Evolutionary conservation across 2,113 vertebrate genomes (phyloP), one percentile per base, ranked within the genome.

Genomic region (Melospiza georgiana): DNA sequence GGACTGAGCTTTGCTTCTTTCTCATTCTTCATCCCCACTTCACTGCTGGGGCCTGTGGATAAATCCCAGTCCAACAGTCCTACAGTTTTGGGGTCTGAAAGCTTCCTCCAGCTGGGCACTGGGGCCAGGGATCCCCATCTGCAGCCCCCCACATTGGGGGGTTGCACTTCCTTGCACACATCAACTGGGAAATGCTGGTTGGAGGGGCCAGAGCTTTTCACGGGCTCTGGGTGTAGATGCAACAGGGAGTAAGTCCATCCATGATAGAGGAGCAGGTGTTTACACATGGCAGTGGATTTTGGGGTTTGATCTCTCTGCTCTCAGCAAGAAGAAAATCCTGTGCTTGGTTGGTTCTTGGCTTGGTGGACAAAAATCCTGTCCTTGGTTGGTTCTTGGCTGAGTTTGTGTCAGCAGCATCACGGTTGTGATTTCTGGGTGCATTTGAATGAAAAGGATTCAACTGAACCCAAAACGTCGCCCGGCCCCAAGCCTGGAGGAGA

Each of bases 391-490:
- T 22, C 57, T 30, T 39, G 48, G 20, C 65, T 43, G 73, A 91
- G 74, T 43, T 68, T 23, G 4, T 13, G 49, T 21, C 57, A 84
- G 65, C 71, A 84, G 62, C 81, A 52, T 37, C 15, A 2, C 10
- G 6, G n/a, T 46, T 43, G 6, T 0, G 8, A 6, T 28, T 39
- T 31, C 51, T 84, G 76, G 30, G 33, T 91, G 58, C 28, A 12
- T 41, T 82, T 59, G 18, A 85, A 68, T 49, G 54, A 46, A 55
- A 87, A 68, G 10, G 17, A 13, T 55, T 54, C 0, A 0, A 31
- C 25, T 17, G 39, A 25, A 68, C 0, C 23, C 72, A 31, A 72
- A 91, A 61, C 0, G 0, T 5, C 43, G 63, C 63, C 35, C 5
- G 0, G 27, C 66, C 73, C 35, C 71, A 62, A 66, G 84, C 39